Evolutionary conservation across 2,888 invertebrate genomes (phyloP), one percentile per base, ranked within the genome.

Genomic region (Hemithea aestivaria): DNA sequence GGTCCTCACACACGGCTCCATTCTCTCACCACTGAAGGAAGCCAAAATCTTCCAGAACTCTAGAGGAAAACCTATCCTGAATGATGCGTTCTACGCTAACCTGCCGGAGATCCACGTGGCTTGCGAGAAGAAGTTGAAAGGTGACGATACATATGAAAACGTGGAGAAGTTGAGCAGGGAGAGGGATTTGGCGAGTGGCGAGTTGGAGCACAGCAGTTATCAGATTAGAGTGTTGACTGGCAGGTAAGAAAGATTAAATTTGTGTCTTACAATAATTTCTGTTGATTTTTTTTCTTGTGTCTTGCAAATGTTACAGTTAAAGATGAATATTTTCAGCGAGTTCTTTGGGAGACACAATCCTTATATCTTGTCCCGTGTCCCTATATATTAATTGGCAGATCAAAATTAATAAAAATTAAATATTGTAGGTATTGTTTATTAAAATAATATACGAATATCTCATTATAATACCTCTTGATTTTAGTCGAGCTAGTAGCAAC

Each of bases 1-100:
- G 88, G 81, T 89, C 20, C 66, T 89, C 3, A 87, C 88, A 0
- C 89, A 89, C 48, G 89, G 89, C 2, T 85, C 87, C 12, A 75
- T 88, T 7, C 66, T 89, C 8, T 80, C 81, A 0, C 78, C 87
- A 0, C 48, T 83, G n/a, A 75, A 83, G 48, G 80, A 84, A 22
- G 83, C 80, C 1, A 66, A 71, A 12, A 70, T 77, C 27, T 36
- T 42, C 11, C 41, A 42, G 7, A 34, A 36, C 31, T 26, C 38
- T 4, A 23, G 37, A 49, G 79, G 83, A 0, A 82, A 80, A 34
- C 73, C 82, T 0, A 80, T 85, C 1, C 37, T 83, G 1, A 82
- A 67, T 43, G 83, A 85, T 0, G 78, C 77, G 10, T 85, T 87
- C 56, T 87, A 87, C 46, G 67, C 70, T 1, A 74, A 76, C 39